phyloP scores from a whole-genome alignment of 92 coral and sea anemone species.

The Epizoanthus illoricatus region DNA sequence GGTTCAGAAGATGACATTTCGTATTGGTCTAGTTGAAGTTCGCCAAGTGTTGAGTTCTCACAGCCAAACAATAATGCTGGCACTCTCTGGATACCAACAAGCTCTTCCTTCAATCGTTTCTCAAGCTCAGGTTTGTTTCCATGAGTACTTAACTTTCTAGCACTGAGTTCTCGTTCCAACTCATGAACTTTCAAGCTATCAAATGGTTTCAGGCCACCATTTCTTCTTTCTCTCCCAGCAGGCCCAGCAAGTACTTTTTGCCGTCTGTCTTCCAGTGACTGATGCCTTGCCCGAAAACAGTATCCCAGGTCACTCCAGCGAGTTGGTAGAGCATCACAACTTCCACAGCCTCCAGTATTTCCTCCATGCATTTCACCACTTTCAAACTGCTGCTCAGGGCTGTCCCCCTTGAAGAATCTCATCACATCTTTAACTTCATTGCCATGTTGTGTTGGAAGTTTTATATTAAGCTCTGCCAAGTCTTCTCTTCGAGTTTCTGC shows the following conservation, averaged over 20 bases:
- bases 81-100: slow-evolving; percentile 16
- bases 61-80: slow-evolving; percentile 28
- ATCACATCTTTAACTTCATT: slow-evolving; percentile 25
- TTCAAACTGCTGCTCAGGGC: slow-evolving; percentile 46
- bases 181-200: slow-evolving; percentile 11
- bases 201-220: slow-evolving; percentile 41
- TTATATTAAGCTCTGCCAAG: slow-evolving; percentile 29
- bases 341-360: slow-evolving; percentile 38
- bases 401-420: slow-evolving; percentile 40
- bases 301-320: slow-evolving; percentile 33
- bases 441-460: slow-evolving; percentile 23
- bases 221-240: slow-evolving; percentile 31
- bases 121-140: slow-evolving; percentile 15
- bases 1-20: slow-evolving; percentile 8
- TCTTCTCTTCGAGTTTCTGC: slow-evolving; percentile 42
- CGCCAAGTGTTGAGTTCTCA: neutral
- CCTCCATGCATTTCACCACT: slow-evolving; percentile 52
- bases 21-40: slow-evolving; percentile 1
- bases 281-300: slow-evolving; percentile 24
- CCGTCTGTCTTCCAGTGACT: neutral
- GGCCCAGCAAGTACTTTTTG: slow-evolving; percentile 39
- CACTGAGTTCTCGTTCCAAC: slow-evolving; percentile 27
- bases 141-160: neutral
- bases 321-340: slow-evolving; percentile 29
- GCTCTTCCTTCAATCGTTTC: slow-evolving; percentile 8